phyloP scores from a whole-genome alignment of 2,888 invertebrate species.

The Hirtodrosophila trivittata region DNA sequence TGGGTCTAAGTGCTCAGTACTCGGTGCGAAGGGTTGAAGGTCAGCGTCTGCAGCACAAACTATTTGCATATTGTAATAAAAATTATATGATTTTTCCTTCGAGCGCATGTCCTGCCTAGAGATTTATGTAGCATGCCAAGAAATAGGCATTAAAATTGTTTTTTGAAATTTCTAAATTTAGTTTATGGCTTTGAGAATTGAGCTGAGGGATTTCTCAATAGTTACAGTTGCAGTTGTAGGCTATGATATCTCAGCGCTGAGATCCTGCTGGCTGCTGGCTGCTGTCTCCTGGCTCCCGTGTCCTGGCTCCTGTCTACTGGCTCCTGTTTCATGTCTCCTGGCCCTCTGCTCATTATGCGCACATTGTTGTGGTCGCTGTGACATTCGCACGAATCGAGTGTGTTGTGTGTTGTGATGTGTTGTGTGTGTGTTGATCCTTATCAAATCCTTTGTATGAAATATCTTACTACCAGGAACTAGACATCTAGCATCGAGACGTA shows the following conservation, averaged over 20 bases:
- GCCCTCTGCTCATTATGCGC: conserved; percentile 67
- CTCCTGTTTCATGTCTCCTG: conserved; percentile 5
- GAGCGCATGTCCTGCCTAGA: conserved; percentile 47
- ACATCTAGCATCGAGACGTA: conserved; percentile 45
- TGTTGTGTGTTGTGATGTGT: conserved; percentile 31
- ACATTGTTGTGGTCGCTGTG: conserved; percentile 74
- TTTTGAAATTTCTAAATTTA: conserved; percentile 38
- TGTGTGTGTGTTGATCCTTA: conserved; percentile 50
- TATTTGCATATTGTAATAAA: conserved; percentile 77
- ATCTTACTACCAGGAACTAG: conserved; percentile 72
- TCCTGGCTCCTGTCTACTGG: conserved; percentile 6
- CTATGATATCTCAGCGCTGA: conserved; percentile 18
- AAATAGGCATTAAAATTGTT: conserved; percentile 39
- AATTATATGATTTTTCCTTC: conserved; percentile 50
- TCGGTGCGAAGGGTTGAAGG: conserved; percentile 67
- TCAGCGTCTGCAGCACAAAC: conserved; percentile 59
- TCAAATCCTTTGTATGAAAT: conserved; percentile 43
- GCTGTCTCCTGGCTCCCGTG: not conserved
- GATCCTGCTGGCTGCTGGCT: conserved; percentile 39
- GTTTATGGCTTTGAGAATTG: conserved; percentile 53
- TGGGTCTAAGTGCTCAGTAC: conserved; percentile 33
- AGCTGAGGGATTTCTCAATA: conserved; percentile 30
- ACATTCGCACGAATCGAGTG: conserved; percentile 66
- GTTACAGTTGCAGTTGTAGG: conserved; percentile 5
- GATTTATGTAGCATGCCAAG: conserved; percentile 68